Evolutionary conservation across 2,888 invertebrate genomes (phyloP).

Genomic region (Agonopterix arenella): DNA sequence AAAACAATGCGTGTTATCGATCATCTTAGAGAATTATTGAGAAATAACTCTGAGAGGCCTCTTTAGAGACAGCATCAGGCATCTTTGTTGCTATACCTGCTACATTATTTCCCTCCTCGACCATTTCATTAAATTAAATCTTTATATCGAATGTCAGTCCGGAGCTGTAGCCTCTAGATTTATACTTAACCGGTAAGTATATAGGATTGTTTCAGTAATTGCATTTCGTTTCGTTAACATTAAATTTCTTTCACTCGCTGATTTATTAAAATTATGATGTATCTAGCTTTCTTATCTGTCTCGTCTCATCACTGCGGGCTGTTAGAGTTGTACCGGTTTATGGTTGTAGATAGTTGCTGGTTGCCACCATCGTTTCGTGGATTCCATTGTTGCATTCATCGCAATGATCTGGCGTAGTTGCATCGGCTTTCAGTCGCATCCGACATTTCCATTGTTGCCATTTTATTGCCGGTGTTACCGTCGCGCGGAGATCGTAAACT

Average conservation of each 20-base stretch:
- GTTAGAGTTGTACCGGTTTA: conserved; percentile 50
- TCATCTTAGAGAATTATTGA: conserved; percentile 40
- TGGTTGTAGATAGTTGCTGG: conserved; percentile 64
- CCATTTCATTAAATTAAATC: conserved; percentile 20
- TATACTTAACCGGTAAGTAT: conserved; percentile 7
- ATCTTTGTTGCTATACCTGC: conserved; percentile 17
- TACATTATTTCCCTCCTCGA: conserved; percentile 13
- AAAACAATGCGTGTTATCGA: conserved; percentile 41
- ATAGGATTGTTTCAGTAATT: conserved; percentile 27
- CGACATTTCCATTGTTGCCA: conserved; percentile 72
- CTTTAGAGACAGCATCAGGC: conserved; percentile 19
- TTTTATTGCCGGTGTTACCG: conserved; percentile 75
- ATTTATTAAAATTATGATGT: conserved; percentile 15
- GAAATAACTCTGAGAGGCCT: conserved; percentile 34
- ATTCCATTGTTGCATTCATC: conserved; percentile 72
- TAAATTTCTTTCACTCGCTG: conserved; percentile 17
- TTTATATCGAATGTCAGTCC: conserved; percentile 17
- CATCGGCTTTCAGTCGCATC: conserved; percentile 68
- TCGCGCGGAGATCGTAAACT: conserved; percentile 68
- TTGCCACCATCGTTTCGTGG: conserved; percentile 64
- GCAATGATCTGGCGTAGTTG: conserved; percentile 66
- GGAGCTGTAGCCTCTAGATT: conserved; percentile 12
- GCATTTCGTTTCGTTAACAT: conserved; percentile 22
- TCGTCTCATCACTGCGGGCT: conserved; percentile 28
- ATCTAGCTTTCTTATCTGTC: neutral